Conservation (phyloP, 2,113 vertebrate species). For the Urocynchramus pylzowi region DNA sequence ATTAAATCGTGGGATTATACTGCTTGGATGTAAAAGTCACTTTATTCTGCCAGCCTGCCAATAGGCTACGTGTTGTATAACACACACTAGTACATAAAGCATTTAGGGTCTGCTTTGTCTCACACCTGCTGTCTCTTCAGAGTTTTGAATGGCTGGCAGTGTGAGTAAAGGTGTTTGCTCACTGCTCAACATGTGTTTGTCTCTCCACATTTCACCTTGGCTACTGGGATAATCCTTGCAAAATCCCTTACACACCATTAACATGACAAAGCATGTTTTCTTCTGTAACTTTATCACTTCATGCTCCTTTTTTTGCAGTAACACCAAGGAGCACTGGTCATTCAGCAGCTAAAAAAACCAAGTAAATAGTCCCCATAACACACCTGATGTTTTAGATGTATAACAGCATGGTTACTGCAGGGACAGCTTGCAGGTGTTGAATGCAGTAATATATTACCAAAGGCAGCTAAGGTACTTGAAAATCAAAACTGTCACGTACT, state of each 20-base stretch:
- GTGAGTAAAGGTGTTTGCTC: background rate
- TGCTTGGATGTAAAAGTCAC: background rate
- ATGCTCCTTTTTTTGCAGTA: background rate
- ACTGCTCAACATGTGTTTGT: background rate
- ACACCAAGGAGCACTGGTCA: background rate
- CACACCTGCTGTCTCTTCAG: background rate
- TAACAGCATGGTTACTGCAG: background rate
- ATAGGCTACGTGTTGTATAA: background rate
- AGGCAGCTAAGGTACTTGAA: background rate
- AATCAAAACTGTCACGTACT: background rate
- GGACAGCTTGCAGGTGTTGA: background rate
- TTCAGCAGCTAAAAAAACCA: background rate
- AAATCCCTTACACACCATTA: background rate
- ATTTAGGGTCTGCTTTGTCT: background rate
- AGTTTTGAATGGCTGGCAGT: background rate
- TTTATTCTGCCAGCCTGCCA: background rate
- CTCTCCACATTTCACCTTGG: background rate
- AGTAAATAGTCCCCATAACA: background rate
- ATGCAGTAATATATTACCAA: background rate
- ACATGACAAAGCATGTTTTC: background rate
- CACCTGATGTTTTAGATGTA: background rate
- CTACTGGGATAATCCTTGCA: background rate
- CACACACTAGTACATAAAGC: too few relatives aligned
- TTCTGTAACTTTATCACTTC: background rate
- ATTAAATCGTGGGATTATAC: background rate